A percentile compares a stretch with the other conserved stretches of the same genome.
Conservation (phyloP, 2,113 vertebrate genomes). For the Pygathrix nemaeus region DNA sequence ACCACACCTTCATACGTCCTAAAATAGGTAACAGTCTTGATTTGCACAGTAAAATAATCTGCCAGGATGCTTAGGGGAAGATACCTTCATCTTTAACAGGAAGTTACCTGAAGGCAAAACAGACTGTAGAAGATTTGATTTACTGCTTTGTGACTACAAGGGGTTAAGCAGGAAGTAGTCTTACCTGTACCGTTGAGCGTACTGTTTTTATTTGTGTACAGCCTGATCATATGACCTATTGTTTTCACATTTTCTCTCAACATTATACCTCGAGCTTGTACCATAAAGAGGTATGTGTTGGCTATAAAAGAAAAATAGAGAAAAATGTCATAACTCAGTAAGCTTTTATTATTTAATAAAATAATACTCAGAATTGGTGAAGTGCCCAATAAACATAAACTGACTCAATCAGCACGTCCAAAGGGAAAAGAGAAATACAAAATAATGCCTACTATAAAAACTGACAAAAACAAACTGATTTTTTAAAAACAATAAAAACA, state of each 20-base stretch:
- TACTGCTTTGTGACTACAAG: background rate
- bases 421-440: slow-evolving; percentile 24
- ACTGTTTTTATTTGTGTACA: slow-evolving; percentile 96
- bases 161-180: slow-evolving; percentile 31
- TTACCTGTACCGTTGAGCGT: slow-evolving; percentile 97
- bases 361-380: slow-evolving; percentile 40
- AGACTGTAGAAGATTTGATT: background rate
- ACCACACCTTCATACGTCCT: background rate
- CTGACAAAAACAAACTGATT: background rate
- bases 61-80: background rate
- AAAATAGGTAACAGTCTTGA: background rate
- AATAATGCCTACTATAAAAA: background rate
- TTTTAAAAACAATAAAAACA: slow-evolving; percentile 20
- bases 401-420: background rate
- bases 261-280: slow-evolving; percentile 98
- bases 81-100: background rate
- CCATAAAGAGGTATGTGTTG: slow-evolving; percentile 98
- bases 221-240: slow-evolving; percentile 95
- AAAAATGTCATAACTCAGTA: background rate
- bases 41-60: background rate
- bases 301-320: slow-evolving; percentile 84
- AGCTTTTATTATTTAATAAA: slow-evolving; percentile 44
- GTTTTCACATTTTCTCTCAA: slow-evolving; percentile 97
- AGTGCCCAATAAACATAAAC: background rate
- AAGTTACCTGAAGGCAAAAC: background rate